Conservation (phyloP, 1,140 invertebrate genomes). For the Drosophila rhopaloa region DNA sequence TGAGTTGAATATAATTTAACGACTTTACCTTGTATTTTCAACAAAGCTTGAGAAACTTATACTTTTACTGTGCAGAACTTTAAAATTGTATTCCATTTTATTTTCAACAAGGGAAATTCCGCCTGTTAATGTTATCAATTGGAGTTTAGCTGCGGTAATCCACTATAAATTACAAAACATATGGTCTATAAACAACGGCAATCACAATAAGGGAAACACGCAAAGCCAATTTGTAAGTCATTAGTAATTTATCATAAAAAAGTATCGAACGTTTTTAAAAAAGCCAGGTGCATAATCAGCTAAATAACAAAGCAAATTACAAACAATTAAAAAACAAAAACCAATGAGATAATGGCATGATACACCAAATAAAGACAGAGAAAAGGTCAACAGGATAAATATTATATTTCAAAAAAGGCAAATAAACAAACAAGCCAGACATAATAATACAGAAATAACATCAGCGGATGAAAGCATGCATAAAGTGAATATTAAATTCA, state of each 20-base stretch:
- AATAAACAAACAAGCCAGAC: slow-evolving; percentile 15
- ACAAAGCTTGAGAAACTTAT: too few species aligned
- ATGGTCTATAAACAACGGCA: not conserved
- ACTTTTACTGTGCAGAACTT: too few species aligned
- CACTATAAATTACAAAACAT: slow-evolving; percentile 14
- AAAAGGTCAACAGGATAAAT: slow-evolving; percentile 13
- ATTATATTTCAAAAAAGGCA: slow-evolving; percentile 8
- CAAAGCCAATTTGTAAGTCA: slow-evolving; percentile 27
- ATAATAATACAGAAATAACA: slow-evolving; percentile 10
- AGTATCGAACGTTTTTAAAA: not conserved
- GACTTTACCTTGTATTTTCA: too few species aligned
- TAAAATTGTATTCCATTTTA: not conserved
- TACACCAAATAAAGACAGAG: not conserved
- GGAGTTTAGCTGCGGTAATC: not conserved
- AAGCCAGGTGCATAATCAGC: slow-evolving; percentile 11
- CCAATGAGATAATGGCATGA: not conserved
- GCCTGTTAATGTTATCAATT: not conserved
- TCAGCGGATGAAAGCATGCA: slow-evolving; percentile 2
- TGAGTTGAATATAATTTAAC: not conserved
- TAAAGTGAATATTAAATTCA: slow-evolving; percentile 29
- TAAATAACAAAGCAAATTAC: slow-evolving; percentile 4
- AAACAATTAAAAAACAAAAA: slow-evolving; percentile 1
- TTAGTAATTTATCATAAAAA: slow-evolving; percentile 33
- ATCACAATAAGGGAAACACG: not conserved
- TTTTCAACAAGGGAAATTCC: not conserved